phyloP scores from a whole-genome alignment of 1,140 invertebrate species.

The Drosophila santomea region DNA sequence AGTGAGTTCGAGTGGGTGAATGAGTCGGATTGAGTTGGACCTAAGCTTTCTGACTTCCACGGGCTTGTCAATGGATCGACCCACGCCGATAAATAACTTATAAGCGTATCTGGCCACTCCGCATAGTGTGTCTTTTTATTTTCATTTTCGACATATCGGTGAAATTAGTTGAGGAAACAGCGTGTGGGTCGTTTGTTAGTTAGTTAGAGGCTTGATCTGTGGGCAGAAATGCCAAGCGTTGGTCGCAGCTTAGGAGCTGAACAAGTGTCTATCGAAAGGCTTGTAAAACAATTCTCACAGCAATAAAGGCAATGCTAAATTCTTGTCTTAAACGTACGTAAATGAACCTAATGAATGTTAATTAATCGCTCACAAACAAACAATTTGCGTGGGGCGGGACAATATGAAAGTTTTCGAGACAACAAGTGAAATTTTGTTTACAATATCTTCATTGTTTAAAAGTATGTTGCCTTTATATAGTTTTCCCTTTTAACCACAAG shows the following conservation, averaged over 20 bases:
- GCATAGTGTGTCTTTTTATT: constrained; percentile 13
- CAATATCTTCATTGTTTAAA: background rate
- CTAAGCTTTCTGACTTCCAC: constrained; percentile 35
- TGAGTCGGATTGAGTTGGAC: constrained; percentile 32
- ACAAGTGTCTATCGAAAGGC: constrained; percentile 19
- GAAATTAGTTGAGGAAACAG: constrained; percentile 38
- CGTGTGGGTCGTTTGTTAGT: constrained; percentile 36
- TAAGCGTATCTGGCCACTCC: constrained; percentile 16
- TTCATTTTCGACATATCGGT: constrained; percentile 26
- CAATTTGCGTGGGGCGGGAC: constrained; percentile 25
- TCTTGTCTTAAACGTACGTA: constrained; percentile 34
- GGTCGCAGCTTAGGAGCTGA: constrained; percentile 5
- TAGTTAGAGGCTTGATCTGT: constrained; percentile 26
- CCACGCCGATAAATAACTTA: constrained; percentile 23
- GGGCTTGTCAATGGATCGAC: constrained; percentile 44
- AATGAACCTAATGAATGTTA: constrained; percentile 48
- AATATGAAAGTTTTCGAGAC: constrained; percentile 27
- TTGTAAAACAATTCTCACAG: constrained; percentile 49
- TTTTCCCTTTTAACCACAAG: background rate
- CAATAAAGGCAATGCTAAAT: constrained; percentile 46
- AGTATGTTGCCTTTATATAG: too few relatives aligned
- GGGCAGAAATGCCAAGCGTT: constrained; percentile 29
- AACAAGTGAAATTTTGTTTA: background rate
- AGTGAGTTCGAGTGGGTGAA: constrained; percentile 32
- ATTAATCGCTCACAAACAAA: constrained; percentile 46